A percentile compares a stretch with the other conserved stretches of the same genome.
These are phyloP conservation scores for Otis tarda DNA, from an alignment of 2,113 vertebrate species.

Conservation along the genomic window DNA sequence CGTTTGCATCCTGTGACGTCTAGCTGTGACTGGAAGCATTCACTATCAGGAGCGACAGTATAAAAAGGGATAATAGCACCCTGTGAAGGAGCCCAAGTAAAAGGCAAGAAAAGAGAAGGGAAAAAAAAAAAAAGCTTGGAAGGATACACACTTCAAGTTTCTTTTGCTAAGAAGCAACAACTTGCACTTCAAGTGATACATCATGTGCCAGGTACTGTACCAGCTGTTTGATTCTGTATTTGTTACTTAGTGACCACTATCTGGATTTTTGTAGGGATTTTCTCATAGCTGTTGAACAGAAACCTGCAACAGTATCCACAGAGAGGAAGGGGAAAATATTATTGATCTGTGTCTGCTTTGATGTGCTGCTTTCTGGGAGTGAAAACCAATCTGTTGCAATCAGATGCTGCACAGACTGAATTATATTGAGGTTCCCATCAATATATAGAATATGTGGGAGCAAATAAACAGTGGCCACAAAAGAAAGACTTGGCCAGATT, in stretches of 20 bases:
- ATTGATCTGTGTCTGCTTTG: constrained; percentile 54
- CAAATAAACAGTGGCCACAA: constrained; percentile 50
- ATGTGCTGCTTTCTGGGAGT: constrained; percentile 44
- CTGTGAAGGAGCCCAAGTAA: constrained; percentile 19
- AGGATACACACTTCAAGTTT: constrained; percentile 11
- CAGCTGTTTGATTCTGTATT: constrained; percentile 17
- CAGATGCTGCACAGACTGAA: constrained; percentile 41
- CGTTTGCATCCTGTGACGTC: background rate
- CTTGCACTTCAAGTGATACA: constrained; percentile 2
- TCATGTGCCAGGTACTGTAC: background rate
- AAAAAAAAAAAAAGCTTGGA: background rate
- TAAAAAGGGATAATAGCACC: constrained; percentile 27
- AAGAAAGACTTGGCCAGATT: constrained; percentile 32
- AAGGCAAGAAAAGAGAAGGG: background rate
- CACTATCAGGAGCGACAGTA: background rate
- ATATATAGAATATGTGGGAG: constrained; percentile 50
- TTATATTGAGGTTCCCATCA: constrained; percentile 50
- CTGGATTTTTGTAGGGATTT: constrained; percentile 38
- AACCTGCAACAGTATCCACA: constrained; percentile 10
- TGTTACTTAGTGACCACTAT: background rate
- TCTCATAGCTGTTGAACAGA: constrained; percentile 24
- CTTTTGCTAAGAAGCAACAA: constrained; percentile 31
- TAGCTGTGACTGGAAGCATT: constrained; percentile 20
- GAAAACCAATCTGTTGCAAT: constrained; percentile 51
- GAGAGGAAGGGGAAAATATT: constrained; percentile 26